Percentiles rank a stretch among this genome's conserved stretches.
Evolutionary conservation across 2,113 vertebrate genomes (phyloP).

Genomic region (Notothenia coriiceps): DNA sequence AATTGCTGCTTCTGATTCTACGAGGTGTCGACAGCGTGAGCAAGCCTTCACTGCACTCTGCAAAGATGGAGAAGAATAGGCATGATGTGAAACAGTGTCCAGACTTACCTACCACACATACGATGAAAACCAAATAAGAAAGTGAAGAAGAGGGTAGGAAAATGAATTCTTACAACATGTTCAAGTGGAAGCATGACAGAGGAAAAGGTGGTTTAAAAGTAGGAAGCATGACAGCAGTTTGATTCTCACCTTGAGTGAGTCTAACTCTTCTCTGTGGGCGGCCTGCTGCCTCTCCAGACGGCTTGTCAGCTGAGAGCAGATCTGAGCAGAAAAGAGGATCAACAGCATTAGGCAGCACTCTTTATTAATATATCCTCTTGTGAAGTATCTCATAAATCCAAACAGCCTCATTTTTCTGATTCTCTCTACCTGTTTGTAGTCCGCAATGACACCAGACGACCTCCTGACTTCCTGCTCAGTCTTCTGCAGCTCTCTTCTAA

Average conservation of each 20-base stretch:
- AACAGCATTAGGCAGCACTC: constrained; percentile 10
- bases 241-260: constrained; percentile 87
- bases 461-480: constrained; percentile 91
- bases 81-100: not conserved
- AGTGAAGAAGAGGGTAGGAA: not conserved
- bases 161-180: not conserved
- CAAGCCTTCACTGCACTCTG: constrained; percentile 90
- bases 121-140: not conserved
- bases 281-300: constrained; percentile 91
- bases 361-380: not conserved
- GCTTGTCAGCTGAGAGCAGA: constrained; percentile 93
- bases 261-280: constrained; percentile 88
- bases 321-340: constrained; percentile 81
- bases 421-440: constrained; percentile 92
- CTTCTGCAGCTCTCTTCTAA: constrained; percentile 92
- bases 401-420: not conserved
- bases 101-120: not conserved
- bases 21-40: constrained; percentile 86
- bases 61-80: not conserved
- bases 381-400: not conserved
- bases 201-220: constrained; percentile 6
- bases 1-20: constrained; percentile 75
- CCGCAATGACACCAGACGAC: constrained; percentile 90
- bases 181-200: not conserved
- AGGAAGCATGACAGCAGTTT: not conserved